A percentile compares a stretch with the other conserved stretches of the same genome.
phyloP scores from a whole-genome alignment of 2,888 invertebrate genomes.

The Polydrusus tereticollis region DNA sequence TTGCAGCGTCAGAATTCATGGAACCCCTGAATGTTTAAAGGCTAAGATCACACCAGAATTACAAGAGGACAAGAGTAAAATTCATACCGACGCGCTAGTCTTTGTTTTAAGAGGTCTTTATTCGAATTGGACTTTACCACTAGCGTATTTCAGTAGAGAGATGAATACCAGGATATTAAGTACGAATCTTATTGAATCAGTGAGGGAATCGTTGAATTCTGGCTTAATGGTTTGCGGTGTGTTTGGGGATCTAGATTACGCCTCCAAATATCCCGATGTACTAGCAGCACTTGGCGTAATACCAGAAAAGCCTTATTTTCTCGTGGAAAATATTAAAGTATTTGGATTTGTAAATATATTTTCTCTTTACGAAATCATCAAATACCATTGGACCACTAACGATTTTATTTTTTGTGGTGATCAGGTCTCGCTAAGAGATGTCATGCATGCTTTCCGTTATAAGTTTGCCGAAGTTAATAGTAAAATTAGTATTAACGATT shows the following conservation, averaged over 20 bases:
- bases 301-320: not conserved
- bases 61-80: too few relatives aligned
- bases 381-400: not conserved
- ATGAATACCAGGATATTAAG: not conserved
- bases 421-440: not conserved
- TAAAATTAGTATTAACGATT: not conserved
- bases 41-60: too few relatives aligned
- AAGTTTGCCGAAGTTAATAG: not conserved
- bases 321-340: not conserved
- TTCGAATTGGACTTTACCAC: not conserved
- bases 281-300: not conserved
- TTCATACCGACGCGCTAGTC: not conserved
- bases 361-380: not conserved
- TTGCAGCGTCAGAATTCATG: not conserved
- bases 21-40: not conserved
- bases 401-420: not conserved
- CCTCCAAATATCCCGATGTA: not conserved
- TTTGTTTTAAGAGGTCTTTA: not conserved
- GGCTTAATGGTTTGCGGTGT: not conserved
- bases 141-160: not conserved
- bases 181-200: not conserved
- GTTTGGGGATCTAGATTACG: not conserved
- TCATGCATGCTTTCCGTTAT: not conserved
- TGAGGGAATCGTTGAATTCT: not conserved
- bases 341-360: not conserved